A percentile compares a stretch with the other conserved stretches of the same genome.
phyloP scores from a whole-genome alignment of 23 tunicate species.

The Trididemnum miniatum region DNA sequence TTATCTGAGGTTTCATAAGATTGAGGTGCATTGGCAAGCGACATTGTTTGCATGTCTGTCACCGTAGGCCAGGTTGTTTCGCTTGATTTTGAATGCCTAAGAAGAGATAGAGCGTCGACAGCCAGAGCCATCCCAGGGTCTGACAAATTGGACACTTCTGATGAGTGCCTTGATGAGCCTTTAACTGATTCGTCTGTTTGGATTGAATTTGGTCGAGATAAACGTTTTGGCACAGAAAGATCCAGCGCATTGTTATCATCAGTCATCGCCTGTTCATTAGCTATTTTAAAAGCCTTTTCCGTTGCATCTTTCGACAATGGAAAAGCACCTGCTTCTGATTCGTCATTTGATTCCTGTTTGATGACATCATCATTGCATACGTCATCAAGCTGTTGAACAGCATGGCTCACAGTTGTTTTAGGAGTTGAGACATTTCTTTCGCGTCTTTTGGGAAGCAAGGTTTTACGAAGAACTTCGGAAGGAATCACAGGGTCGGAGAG shows the following conservation, averaged over 20 bases:
- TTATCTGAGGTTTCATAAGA: not conserved
- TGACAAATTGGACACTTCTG: not conserved
- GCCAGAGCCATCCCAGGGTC: conserved; percentile 22
- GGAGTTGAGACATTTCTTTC: not conserved
- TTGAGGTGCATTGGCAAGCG: not conserved
- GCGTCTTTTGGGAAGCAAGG: not conserved
- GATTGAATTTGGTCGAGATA: not conserved
- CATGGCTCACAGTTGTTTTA: not conserved
- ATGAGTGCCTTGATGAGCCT: conserved; percentile 5
- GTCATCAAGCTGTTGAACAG: not conserved
- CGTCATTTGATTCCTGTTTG: not conserved
- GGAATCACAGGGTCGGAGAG: not conserved
- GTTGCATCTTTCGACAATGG: not conserved
- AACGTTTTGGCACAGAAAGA: conserved; percentile 19
- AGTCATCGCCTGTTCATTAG: not conserved
- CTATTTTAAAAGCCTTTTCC: not conserved
- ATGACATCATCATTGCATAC: not conserved
- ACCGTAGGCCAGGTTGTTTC: not conserved
- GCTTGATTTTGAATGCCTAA: not conserved
- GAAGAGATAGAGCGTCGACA: conserved; percentile 5
- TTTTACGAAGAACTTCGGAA: not conserved
- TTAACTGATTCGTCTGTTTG: not conserved
- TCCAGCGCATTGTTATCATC: conserved; percentile 27
- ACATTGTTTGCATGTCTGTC: not conserved
- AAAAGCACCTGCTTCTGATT: not conserved